Evolutionary conservation across 35 echinoderm and acorn worm genomes (phyloP), one percentile per base, ranked within the genome.

Genomic region (Acanthaster planci): DNA sequence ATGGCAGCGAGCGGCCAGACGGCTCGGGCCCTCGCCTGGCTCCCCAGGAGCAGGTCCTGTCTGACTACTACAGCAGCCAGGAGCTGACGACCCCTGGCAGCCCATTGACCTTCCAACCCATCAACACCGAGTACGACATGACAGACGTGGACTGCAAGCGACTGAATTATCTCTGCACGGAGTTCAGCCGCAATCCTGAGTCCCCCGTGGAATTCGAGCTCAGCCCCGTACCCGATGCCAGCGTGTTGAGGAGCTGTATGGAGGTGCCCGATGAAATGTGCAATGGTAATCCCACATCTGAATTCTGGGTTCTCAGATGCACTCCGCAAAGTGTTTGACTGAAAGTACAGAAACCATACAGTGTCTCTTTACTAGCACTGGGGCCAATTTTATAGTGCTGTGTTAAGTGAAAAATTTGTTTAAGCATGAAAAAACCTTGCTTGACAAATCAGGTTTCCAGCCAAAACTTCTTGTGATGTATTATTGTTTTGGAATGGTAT

Each of bases 61-160:
- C 77, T 27, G 80, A 67, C 30, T 93, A 93, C 77, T 82, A 89
- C 52, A 76, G 81, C 3, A 83, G 84, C 55, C 55, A 54, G 23
- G 81, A 81, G 17, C 81, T 93, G 15, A 21, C 60, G 31, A 67
- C 38, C 47, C 85, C 90, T 34, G 90, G 90, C 7, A 76, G 85
- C 10, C 88, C 82, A 37, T 77, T 92, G 0, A 39, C 53, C 22
- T 97, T 89, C 78, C 40, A 76, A 22, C 42, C 77, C 51, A 52
- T 97, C n/a, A 22, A 51, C 40, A 89, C 94, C 14, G 75, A 92
- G 18, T 89, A 92, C 51, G 90, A 92, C 68, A 97, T 97, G 94
- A 92, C 90, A 21, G 85, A 76, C 18, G 55, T 92, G 22, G 78
- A 77, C 18, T 97, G 94, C 67, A 38, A 53, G 34, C 78, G 92